Evolutionary conservation across 2,888 invertebrate species (phyloP).

Genomic region (Trichacis sp.): DNA sequence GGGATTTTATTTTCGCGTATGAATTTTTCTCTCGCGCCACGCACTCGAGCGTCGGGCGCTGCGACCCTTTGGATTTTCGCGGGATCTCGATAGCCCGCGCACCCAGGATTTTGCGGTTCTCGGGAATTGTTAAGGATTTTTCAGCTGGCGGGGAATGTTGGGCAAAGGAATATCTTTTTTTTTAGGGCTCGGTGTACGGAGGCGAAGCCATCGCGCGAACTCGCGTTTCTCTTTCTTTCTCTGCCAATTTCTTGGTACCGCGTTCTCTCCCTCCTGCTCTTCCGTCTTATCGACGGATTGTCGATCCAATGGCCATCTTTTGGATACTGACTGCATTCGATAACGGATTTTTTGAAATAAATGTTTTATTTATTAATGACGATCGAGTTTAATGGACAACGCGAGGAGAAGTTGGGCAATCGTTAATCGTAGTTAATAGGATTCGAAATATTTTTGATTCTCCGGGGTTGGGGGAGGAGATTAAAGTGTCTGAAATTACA

Average conservation of each 20-base stretch:
- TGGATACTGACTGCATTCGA: background rate
- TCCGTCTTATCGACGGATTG: background rate
- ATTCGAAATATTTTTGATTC: too few relatives aligned
- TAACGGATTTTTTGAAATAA: too few relatives aligned
- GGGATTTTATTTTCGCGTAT: too few relatives aligned
- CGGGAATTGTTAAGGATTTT: background rate
- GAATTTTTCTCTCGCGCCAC: constrained; percentile 58
- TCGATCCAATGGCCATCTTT: background rate
- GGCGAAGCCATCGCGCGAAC: background rate
- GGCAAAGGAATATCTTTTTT: background rate
- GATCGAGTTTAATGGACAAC: too few relatives aligned
- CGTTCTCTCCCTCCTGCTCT: too few relatives aligned
- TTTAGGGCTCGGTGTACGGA: background rate
- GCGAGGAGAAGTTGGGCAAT: too few relatives aligned
- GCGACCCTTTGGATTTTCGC: background rate
- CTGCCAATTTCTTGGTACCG: too few relatives aligned
- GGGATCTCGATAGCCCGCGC: too few relatives aligned
- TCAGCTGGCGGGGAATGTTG: background rate
- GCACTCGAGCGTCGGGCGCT: constrained; percentile 29
- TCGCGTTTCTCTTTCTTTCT: background rate
- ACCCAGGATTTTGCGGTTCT: background rate
- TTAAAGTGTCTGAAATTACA: too few relatives aligned
- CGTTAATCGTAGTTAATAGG: too few relatives aligned
- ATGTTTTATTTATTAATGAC: too few relatives aligned
- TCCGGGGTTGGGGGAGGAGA: too few relatives aligned